Base-by-base conservation (phyloP, 2,888 invertebrate genomes). In the Protophormia terraenovae region DNA sequence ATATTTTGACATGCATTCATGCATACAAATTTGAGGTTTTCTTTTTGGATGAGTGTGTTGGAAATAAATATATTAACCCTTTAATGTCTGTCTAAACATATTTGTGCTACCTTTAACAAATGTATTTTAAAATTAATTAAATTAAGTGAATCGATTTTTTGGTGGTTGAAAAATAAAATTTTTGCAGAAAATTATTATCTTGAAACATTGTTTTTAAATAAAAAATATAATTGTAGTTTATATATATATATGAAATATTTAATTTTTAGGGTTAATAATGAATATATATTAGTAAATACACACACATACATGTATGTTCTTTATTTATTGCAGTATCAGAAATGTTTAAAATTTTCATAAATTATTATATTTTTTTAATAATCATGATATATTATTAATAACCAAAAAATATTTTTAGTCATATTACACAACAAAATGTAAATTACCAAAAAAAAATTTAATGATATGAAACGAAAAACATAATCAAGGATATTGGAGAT, bases 1-100 rank as follows among this genome's bases (percentile, higher is more conserved):
- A 41, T 71, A 69, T 82, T 81, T 78, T 78, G 84, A 75, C 73
- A 82, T 78, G 64, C 69, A 78, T 77, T 78, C 81, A 85, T 69
- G 72, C 77, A 73, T 75, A 53, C 14, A 69, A 72, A 64, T 64
- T 73, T 60, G 16, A 53, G 62, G 29, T 71, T 71, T 24, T 53
- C 24, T 60, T 35, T 76, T 22, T 50, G 27, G 38, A 1, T 73
- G 16, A 45, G 14, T 72, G 16, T 80, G 2, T 22, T 7, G 5
- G 6, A 7, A 27, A 22, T 19, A 27, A n/a, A 53, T 12, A 38
- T 2, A 16, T 75, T 64, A 53, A 75, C 47, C 64, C 38, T 35
- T 62, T 10, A 35, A 19, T 2, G 35, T 12, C 12, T 12, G 10
- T 35, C 16, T 1, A n/a, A n/a, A n/a, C 41, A 41, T n/a, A 5